Conservation (phyloP, 2,888 invertebrate species). For the Muscina levida region DNA sequence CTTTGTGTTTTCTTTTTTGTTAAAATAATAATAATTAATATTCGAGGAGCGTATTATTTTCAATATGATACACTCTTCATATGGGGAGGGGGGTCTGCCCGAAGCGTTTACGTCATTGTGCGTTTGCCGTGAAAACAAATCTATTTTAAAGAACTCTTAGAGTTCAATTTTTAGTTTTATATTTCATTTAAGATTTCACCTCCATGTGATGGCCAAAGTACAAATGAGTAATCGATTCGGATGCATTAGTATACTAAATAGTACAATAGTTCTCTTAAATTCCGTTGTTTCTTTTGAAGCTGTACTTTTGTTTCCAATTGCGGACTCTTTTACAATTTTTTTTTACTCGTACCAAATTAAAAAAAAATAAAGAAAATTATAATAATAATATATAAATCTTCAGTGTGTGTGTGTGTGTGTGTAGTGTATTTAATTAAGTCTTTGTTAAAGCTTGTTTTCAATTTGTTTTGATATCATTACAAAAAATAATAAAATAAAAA, state of each 20-base stretch:
- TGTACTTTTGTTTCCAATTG: conserved; percentile 53
- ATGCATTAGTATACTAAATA: too few relatives aligned
- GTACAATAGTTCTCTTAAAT: not conserved
- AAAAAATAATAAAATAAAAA: conserved; percentile 35
- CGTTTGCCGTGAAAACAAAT: conserved; percentile 25
- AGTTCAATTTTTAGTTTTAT: conserved; percentile 35
- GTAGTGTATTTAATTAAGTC: conserved; percentile 59
- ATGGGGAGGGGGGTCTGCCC: not conserved
- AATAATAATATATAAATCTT: conserved; percentile 34
- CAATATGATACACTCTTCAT: conserved; percentile 57
- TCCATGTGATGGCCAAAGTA: not conserved
- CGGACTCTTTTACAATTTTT: conserved; percentile 47
- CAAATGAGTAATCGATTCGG: too few relatives aligned
- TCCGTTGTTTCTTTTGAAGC: conserved; percentile 50
- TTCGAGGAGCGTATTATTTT: conserved; percentile 65
- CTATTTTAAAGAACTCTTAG: conserved; percentile 45
- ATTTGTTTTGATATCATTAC: conserved; percentile 39
- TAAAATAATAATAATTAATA: conserved; percentile 50
- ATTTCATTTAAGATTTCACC: too few relatives aligned
- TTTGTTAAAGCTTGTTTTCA: conserved; percentile 65
- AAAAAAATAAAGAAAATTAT: conserved; percentile 37
- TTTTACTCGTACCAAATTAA: conserved; percentile 13
- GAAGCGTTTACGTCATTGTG: not conserved
- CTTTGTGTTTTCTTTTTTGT: conserved; percentile 21
- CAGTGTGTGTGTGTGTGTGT: conserved; percentile 42